phyloP scores from a whole-genome alignment of 2,797 vertebrate genomes.

The Adelosebastes latens region DNA sequence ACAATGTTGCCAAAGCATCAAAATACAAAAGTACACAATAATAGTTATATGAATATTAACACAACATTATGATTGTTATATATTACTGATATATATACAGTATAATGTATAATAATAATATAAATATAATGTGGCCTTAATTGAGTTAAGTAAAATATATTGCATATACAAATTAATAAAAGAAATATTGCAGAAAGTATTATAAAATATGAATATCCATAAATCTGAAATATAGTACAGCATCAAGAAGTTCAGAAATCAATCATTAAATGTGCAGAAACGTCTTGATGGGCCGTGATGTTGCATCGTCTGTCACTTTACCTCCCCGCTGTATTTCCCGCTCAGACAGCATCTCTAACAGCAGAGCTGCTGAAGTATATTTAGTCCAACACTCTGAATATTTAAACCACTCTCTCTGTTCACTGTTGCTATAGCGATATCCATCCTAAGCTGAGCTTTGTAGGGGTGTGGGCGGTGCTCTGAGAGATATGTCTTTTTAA shows the following conservation, averaged over 20 bases:
- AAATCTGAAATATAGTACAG: neutral
- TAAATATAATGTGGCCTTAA: neutral
- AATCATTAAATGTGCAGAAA: neutral
- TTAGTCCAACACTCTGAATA: conserved; percentile 74
- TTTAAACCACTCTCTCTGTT: conserved; percentile 66
- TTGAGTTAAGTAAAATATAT: neutral
- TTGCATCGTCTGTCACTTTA: conserved; percentile 21
- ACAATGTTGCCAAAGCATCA: too few species aligned
- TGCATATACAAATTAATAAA: neutral
- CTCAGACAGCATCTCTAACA: conserved; percentile 51
- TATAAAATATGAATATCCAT: neutral
- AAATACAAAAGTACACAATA: too few species aligned
- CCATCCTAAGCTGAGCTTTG: conserved; percentile 57
- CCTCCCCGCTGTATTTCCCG: conserved; percentile 40
- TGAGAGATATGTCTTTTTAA: conserved; percentile 25
- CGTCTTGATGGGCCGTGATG: neutral
- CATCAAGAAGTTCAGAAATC: neutral
- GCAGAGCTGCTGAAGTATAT: conserved; percentile 61
- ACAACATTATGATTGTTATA: too few species aligned
- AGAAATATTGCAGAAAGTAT: neutral
- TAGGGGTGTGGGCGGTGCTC: conserved; percentile 38
- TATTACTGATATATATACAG: too few species aligned
- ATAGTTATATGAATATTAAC: too few species aligned
- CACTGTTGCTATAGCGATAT: conserved; percentile 74
- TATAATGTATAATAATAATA: too few species aligned